Percentiles rank a stretch among this genome's conserved stretches.
phyloP scores from a whole-genome alignment of 2,797 vertebrate genomes.

The Chromobotia macracanthus region DNA sequence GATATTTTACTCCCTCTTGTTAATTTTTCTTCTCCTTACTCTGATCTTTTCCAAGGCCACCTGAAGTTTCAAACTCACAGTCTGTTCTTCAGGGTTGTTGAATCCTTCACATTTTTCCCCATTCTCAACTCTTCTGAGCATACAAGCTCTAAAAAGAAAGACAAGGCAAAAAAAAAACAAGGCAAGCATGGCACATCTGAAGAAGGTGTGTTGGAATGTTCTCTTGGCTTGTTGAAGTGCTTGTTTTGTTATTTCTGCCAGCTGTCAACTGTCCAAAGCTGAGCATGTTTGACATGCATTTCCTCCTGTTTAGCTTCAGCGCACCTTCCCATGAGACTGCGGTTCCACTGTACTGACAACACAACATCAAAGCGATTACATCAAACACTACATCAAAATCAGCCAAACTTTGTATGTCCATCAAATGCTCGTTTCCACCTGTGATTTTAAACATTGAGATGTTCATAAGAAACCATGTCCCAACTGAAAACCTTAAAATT shows the following conservation, averaged over 20 bases:
- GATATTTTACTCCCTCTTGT: conserved; percentile 52
- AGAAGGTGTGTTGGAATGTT: conserved; percentile 42
- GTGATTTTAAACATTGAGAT: conserved; percentile 20
- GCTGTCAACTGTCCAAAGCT: conserved; percentile 50
- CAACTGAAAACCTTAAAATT: conserved; percentile 17
- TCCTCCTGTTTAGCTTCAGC: conserved; percentile 43
- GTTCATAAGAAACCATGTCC: conserved; percentile 18
- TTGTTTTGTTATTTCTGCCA: conserved; percentile 50
- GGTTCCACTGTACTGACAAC: conserved; percentile 42
- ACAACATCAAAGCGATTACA: too few species aligned
- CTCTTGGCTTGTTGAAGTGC: conserved; percentile 44
- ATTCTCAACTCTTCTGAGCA: conserved; percentile 42
- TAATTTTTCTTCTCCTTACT: conserved; percentile 30
- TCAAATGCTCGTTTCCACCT: conserved; percentile 44
- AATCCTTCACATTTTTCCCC: conserved; percentile 49
- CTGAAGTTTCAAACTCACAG: conserved; percentile 52
- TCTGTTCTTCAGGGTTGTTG: conserved; percentile 47
- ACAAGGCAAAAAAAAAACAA: too few species aligned
- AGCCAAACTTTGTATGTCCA: conserved; percentile 40
- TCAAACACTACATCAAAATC: conserved; percentile 53
- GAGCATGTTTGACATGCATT: conserved; percentile 48
- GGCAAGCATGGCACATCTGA: conserved; percentile 55
- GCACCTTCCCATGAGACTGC: conserved; percentile 45
- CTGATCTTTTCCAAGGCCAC: conserved; percentile 56
- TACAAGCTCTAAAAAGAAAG: conserved; percentile 54